A percentile compares a stretch with the other conserved stretches of the same genome.
phyloP scores from a whole-genome alignment of 2,888 invertebrate genomes.

The Melolontha melolontha region DNA sequence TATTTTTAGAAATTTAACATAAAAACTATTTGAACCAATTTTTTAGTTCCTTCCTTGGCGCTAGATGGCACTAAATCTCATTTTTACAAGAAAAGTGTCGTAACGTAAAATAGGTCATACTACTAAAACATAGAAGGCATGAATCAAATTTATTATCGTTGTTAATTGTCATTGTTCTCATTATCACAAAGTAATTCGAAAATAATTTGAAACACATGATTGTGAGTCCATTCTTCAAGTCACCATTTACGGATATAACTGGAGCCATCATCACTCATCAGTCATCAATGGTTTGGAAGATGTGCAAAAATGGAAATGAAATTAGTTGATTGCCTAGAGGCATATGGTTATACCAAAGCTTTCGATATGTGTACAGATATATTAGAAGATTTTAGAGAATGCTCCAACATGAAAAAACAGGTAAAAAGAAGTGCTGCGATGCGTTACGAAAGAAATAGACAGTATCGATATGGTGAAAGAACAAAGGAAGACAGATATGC shows the following conservation, averaged over 20 bases:
- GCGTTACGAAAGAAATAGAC: constrained; percentile 72
- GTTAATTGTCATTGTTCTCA: too few species aligned
- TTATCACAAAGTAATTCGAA: too few species aligned
- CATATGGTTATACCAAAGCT: constrained; percentile 78
- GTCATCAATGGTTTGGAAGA: constrained; percentile 73
- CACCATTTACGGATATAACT: constrained; percentile 80
- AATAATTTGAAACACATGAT: too few species aligned
- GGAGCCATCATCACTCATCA: constrained; percentile 72
- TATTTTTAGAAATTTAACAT: too few species aligned
- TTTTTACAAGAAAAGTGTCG: too few species aligned
- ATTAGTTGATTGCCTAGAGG: constrained; percentile 83
- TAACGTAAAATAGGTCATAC: too few species aligned
- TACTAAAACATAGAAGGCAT: too few species aligned
- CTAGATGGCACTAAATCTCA: too few species aligned
- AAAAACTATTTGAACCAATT: too few species aligned
- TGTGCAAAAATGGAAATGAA: constrained; percentile 79
- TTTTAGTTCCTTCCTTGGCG: too few species aligned
- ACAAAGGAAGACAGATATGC: constrained; percentile 69
- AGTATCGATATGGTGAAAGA: constrained; percentile 71
- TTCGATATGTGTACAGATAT: constrained; percentile 71
- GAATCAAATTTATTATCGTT: too few species aligned
- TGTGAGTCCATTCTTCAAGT: constrained; percentile 70
- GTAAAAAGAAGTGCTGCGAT: constrained; percentile 72
- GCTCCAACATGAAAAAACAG: constrained; percentile 73
- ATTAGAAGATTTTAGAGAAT: constrained; percentile 79